phyloP scores from a whole-genome alignment of 2,113 vertebrate species.

The Pycnonotus jocosus region DNA sequence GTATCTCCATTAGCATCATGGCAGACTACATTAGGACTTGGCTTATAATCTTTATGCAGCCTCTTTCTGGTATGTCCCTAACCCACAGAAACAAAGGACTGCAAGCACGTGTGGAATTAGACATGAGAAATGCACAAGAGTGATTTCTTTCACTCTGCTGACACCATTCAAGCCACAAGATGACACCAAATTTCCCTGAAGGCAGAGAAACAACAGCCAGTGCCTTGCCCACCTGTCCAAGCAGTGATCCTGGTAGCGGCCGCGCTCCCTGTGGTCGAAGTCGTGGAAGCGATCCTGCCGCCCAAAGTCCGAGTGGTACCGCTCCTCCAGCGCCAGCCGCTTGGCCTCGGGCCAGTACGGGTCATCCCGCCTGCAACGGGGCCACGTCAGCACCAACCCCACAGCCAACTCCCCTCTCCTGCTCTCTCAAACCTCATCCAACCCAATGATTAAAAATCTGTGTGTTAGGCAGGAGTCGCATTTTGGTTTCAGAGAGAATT shows the following conservation, averaged over 20 bases:
- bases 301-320: slow-evolving; percentile 81
- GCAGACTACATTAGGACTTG: not conserved
- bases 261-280: slow-evolving; percentile 87
- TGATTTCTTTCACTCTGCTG: not conserved
- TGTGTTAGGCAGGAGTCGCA: rapidly evolving
- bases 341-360: slow-evolving; percentile 82
- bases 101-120: rapidly evolving
- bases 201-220: not conserved
- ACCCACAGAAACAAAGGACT: rapidly evolving
- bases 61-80: rapidly evolving
- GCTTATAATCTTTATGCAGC: not conserved
- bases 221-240: slow-evolving; percentile 72
- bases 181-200: not conserved
- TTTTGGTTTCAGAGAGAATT: not conserved
- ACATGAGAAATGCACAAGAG: rapidly evolving
- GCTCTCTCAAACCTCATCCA: not conserved
- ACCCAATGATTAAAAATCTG: not conserved
- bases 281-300: slow-evolving; percentile 88
- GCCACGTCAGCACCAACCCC: rapidly evolving
- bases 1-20: not conserved
- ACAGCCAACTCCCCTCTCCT: not conserved
- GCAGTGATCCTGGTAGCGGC: slow-evolving; percentile 83
- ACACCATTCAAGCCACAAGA: not conserved
- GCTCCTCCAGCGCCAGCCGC: slow-evolving; percentile 82
- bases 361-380: slow-evolving; percentile 80